These are phyloP conservation scores for Natator depressus DNA, from an alignment of 2,113 vertebrate genomes.

Conservation along the genomic window DNA sequence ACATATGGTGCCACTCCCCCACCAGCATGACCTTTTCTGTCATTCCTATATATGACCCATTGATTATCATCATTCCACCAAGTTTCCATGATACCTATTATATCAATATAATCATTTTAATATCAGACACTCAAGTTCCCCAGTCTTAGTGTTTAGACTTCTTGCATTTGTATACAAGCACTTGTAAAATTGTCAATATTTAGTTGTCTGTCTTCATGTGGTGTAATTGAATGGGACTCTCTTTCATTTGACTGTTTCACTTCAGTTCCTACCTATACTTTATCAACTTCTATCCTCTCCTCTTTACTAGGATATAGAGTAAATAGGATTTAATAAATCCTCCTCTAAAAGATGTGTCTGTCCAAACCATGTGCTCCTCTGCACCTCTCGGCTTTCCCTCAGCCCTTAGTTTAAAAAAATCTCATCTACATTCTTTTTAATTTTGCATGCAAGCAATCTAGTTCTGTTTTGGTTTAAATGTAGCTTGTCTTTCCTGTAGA, in stretches of 20 bases:
- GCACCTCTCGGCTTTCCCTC: background rate
- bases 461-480: background rate
- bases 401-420: background rate
- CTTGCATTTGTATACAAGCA: background rate
- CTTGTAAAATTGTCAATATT: background rate
- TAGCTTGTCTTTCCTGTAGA: background rate
- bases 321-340: too few relatives aligned
- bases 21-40: background rate
- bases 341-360: background rate
- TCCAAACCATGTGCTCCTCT: background rate
- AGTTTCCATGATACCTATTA: background rate
- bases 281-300: background rate
- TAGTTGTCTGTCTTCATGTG: background rate
- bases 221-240: background rate
- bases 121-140: background rate
- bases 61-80: background rate
- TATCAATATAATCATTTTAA: background rate
- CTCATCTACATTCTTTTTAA: background rate
- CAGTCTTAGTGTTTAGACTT: background rate
- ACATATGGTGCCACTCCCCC: background rate
- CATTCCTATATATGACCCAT: background rate
- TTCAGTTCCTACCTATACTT: background rate
- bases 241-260: background rate
- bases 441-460: background rate
- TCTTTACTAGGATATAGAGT: background rate